Percentiles rank a stretch among this genome's conserved stretches.
These are phyloP conservation scores for Betta splendens DNA, from an alignment of 2,797 vertebrate species.

Conservation along the genomic window DNA sequence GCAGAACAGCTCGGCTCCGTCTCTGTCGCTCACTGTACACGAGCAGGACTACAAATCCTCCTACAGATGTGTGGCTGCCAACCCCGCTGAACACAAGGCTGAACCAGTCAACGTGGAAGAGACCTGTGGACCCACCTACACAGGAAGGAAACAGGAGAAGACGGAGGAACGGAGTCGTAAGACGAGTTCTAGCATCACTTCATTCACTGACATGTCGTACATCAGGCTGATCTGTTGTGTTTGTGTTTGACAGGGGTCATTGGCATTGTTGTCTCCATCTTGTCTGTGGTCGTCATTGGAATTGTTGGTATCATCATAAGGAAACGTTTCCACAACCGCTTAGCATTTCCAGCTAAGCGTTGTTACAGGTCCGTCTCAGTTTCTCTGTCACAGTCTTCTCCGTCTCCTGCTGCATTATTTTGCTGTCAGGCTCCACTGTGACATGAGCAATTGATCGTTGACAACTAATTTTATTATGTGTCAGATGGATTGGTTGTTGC, in stretches of 20 bases:
- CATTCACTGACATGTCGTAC: too few species aligned
- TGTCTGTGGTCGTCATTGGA: rapidly evolving
- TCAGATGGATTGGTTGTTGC: too few species aligned
- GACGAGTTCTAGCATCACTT: not conserved
- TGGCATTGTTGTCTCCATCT: rapidly evolving
- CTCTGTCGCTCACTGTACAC: conserved; percentile 19
- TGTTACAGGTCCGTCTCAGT: too few species aligned
- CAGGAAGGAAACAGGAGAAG: rapidly evolving
- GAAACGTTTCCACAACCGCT: not conserved
- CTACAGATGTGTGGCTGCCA: conserved; percentile 37
- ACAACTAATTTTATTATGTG: too few species aligned
- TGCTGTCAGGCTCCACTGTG: too few species aligned
- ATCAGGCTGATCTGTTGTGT: too few species aligned
- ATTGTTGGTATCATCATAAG: rapidly evolving
- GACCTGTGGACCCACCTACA: not conserved
- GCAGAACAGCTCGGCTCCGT: conserved; percentile 18
- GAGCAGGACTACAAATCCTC: not conserved
- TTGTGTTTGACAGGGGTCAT: conserved; percentile 3
- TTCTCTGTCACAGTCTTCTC: too few species aligned
- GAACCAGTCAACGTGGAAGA: rapidly evolving
- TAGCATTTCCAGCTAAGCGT: too few species aligned
- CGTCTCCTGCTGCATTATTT: too few species aligned
- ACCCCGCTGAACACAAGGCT: conserved; percentile 15
- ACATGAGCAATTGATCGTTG: too few species aligned
- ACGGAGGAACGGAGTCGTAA: too few species aligned